These are phyloP conservation scores for Caenorhabditis sp. DNA, from an alignment of 2,888 invertebrate species.

Conservation along the genomic window DNA sequence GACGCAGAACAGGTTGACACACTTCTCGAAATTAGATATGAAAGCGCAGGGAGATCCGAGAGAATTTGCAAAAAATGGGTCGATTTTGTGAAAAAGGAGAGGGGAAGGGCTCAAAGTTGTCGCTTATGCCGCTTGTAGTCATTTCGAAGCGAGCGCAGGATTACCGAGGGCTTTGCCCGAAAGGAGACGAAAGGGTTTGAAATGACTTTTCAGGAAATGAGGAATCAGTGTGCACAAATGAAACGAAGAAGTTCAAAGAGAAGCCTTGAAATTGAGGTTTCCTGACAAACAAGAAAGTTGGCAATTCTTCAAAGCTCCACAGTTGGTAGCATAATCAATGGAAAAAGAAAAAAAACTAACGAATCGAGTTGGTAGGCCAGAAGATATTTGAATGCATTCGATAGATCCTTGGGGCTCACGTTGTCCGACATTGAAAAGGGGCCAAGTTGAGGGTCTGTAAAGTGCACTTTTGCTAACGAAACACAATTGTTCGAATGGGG, in stretches of 20 bases:
- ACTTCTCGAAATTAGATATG: constrained; percentile 15
- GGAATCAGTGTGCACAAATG: too few relatives aligned
- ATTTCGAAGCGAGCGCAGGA: constrained; percentile 23
- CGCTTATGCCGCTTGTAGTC: constrained; percentile 33
- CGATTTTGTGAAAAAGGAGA: neutral
- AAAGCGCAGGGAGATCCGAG: neutral
- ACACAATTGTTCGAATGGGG: too few relatives aligned
- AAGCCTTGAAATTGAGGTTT: neutral
- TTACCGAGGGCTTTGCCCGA: constrained; percentile 16
- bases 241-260: too few relatives aligned
- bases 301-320: neutral
- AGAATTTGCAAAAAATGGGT: constrained; percentile 14
- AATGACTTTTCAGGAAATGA: too few relatives aligned
- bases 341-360: constrained; percentile 22
- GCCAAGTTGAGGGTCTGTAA: constrained; percentile 30
- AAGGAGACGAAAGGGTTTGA: neutral
- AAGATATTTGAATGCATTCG: constrained; percentile 49
- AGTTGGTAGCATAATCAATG: neutral
- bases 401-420: constrained; percentile 38
- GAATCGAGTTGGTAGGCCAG: constrained; percentile 43
- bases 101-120: constrained; percentile 19
- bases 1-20: constrained; percentile 19
- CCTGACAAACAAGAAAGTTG: neutral
- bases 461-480: constrained; percentile 1
- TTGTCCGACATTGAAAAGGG: constrained; percentile 48